Evolutionary conservation across 2,888 invertebrate genomes (phyloP), one percentile per base, ranked within the genome.

Genomic region (Pyrrhosoma nymphula): DNA sequence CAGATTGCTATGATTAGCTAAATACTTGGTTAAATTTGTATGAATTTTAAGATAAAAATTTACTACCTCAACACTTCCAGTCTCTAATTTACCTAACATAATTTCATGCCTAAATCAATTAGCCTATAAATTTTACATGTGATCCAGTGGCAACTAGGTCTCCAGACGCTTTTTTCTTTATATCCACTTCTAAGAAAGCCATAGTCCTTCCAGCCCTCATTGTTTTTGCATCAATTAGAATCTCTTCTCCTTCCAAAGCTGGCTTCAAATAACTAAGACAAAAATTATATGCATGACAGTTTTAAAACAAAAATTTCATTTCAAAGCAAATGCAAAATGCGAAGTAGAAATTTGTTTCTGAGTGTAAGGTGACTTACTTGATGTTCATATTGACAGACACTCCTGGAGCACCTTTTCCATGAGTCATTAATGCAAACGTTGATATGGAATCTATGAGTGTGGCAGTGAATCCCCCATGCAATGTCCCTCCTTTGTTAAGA

Each of bases 391-490:
- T 98, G 47, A 99, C 98, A 18, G 99, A 98, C 0, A 99, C 98
- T 39, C 99, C 99, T 95, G 98, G 97, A 8, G 96, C 96, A 91
- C 97, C 97, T 8, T 97, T 97, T 95, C 97, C 97, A 96, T 98
- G 97, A 0, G 98, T 98, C 96, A 98, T 97, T 0, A 99, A 97
- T 0, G 99, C 99, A 96, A 98, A 98, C 0, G 98, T 98, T 0
- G 99, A 99, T 47, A 99, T 97, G 95, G 97, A 97, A 96, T 98
- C 98, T 0, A 99, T 98, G 20, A 99, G 96, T 0, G 98, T 98
- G 6, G 98, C 98, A 8, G 98, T 98, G 96, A 98, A 98, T 14
- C 99, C 99, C 3, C 99, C 99, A 96, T 99, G 99, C 10, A 99
- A 97, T 0, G 98, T 98, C 0, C 98, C 99, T 63, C 97, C 96